Base-by-base conservation (phyloP, 2,797 vertebrate species). In the Myripristis murdjan region DNA sequence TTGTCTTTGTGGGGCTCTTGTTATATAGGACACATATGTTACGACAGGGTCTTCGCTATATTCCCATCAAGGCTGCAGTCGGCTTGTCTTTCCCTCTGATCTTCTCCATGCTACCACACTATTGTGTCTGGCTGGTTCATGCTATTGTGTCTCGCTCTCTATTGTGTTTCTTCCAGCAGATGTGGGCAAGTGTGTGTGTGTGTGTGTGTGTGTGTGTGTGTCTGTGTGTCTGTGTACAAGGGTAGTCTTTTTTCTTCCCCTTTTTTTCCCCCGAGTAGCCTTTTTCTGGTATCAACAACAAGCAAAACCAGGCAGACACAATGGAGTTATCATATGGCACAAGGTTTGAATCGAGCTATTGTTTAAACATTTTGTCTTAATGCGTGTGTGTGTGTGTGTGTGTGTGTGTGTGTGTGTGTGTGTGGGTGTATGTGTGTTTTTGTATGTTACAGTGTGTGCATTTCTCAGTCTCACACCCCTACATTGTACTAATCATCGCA, bases 131-230 rank as follows among this genome's bases (percentile, higher is more conserved):
- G 54, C 64, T 62, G 62, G 22, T 81, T 61, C 23, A 53, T 65
- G 57, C 80, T 46, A 82, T 86, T 89, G 81, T 85, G 82, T 82
- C 86, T 85, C 70, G 66, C 28, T 79, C 76, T 82, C 73, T 75
- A 74, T 43, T 59, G 12, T n/a, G 11, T 48, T 74, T 56, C 33
- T 55, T 37, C n/a, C 48, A 55, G 37, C 37, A 65, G 73, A 54
- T 18, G 9, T 80, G 54, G 53, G 41, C 18, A 41, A 20, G 3
- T 15, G 39, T 64, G 53, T 53, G 47, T 24, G n/a, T 43, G 41
- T 44, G 24, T 47, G 48, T 46, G 60, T 62, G 57, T 51, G 44
- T 69, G 26, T 51, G 47, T 77, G 44, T 66, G 54, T 26, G 11
- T 64, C 9, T 61, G 77, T 60, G 66, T 44, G 20, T 15, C 43